Evolutionary conservation across 2,113 vertebrate genomes (phyloP).

Genomic region (Elanoides forficatus): DNA sequence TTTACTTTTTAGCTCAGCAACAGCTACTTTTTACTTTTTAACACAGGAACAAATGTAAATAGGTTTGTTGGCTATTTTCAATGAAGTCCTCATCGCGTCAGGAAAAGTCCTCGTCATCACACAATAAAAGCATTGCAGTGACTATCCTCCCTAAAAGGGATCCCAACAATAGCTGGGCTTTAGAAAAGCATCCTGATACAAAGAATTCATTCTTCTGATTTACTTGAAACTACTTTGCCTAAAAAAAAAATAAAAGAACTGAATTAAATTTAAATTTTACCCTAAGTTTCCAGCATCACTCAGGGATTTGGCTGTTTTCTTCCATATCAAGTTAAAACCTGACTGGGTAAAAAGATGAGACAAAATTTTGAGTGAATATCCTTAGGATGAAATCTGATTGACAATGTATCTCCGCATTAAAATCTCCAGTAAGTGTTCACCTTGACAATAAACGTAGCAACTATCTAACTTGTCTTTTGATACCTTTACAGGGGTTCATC

Average conservation of each 20-base stretch:
- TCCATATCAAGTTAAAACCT: not conserved
- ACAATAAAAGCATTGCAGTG: constrained; percentile 73
- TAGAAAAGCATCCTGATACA: constrained; percentile 76
- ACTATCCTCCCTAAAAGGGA: constrained; percentile 67
- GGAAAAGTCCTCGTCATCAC: constrained; percentile 53
- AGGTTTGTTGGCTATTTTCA: constrained; percentile 66
- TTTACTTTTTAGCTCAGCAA: not conserved
- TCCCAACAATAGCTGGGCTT: constrained; percentile 78
- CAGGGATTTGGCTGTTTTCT: not conserved
- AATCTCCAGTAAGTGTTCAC: not conserved
- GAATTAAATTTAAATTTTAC: constrained; percentile 41
- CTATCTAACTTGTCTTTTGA: not conserved
- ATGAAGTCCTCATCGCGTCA: constrained; percentile 70
- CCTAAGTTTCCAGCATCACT: not conserved
- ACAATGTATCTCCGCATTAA: not conserved
- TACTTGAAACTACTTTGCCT: constrained; percentile 76
- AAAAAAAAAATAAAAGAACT: not conserved
- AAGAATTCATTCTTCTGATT: constrained; percentile 82
- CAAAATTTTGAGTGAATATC: not conserved
- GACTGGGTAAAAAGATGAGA: not conserved
- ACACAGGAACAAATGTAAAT: not conserved
- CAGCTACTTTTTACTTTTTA: not conserved
- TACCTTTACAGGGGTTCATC: not conserved
- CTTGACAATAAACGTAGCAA: not conserved
- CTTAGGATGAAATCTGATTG: not conserved